These are phyloP conservation scores for Nyctibius grandis DNA, from an alignment of 2,797 vertebrate species.

Conservation along the genomic window DNA sequence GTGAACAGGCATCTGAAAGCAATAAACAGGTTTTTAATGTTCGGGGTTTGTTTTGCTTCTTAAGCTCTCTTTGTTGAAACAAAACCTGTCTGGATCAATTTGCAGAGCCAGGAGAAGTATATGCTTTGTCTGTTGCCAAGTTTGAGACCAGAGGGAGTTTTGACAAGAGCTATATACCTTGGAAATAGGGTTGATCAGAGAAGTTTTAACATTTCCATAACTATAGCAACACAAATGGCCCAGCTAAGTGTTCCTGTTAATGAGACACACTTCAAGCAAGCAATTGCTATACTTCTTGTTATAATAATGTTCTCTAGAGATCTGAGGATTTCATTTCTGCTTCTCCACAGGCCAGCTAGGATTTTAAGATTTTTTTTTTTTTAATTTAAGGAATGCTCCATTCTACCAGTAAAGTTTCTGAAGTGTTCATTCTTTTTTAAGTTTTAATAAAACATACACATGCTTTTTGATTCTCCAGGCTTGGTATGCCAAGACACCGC, in stretches of 20 bases:
- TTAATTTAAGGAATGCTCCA: background rate
- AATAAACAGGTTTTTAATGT: constrained; percentile 49
- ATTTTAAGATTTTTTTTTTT: background rate
- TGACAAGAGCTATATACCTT: constrained; percentile 21
- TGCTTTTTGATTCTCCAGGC: constrained; percentile 55
- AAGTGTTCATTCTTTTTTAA: no score
- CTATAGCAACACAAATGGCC: constrained; percentile 45
- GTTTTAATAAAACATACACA: background rate
- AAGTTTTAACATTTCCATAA: constrained; percentile 32
- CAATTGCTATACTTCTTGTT: background rate
- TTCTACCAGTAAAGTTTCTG: background rate
- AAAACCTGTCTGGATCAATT: constrained; percentile 21
- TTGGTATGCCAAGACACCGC: constrained; percentile 82
- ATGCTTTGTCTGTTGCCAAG: constrained; percentile 18
- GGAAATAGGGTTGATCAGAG: background rate
- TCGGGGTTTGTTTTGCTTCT: constrained; percentile 31
- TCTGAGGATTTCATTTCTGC: background rate
- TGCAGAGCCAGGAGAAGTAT: background rate
- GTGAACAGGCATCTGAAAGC: constrained; percentile 52
- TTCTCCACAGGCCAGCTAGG: background rate
- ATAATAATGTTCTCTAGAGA: constrained; percentile 3
- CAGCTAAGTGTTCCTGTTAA: constrained; percentile 44
- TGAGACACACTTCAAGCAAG: constrained; percentile 13
- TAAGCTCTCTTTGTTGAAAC: constrained; percentile 23
- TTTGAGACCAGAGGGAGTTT: constrained; percentile 7